Evolutionary conservation across 2,113 vertebrate species (phyloP).

Genomic region (Hippolais icterina): DNA sequence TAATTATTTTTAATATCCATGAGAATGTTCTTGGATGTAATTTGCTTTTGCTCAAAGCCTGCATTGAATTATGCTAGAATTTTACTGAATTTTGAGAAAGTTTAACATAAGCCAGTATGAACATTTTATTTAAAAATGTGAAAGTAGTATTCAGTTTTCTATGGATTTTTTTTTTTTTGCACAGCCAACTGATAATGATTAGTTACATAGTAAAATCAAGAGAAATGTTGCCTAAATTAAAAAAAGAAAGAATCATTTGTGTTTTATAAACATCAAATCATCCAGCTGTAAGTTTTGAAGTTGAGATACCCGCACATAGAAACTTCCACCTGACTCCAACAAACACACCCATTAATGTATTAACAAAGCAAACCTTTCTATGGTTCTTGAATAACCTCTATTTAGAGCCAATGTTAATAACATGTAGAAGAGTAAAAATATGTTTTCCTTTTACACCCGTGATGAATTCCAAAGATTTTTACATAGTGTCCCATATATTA

Average conservation of each 20-base stretch:
- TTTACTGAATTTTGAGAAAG: background rate
- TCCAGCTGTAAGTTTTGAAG: background rate
- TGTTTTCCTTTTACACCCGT: background rate
- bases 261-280: background rate
- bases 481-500: too few species aligned
- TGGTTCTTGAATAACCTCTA: background rate
- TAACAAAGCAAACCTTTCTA: background rate
- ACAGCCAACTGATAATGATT: background rate
- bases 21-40: constrained; percentile 12
- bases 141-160: background rate
- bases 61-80: background rate
- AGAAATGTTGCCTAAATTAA: background rate
- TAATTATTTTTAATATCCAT: constrained; percentile 22
- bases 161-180: background rate
- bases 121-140: background rate
- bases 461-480: background rate
- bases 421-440: background rate
- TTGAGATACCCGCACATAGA: background rate
- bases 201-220: background rate
- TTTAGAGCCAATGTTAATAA: background rate
- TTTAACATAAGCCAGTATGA: background rate
- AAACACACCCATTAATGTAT: background rate
- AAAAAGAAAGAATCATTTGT: background rate
- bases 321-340: background rate
- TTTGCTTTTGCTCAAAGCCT: background rate